Base-by-base conservation (phyloP, 2,888 invertebrate species). In the Lampropteryx suffumata region DNA sequence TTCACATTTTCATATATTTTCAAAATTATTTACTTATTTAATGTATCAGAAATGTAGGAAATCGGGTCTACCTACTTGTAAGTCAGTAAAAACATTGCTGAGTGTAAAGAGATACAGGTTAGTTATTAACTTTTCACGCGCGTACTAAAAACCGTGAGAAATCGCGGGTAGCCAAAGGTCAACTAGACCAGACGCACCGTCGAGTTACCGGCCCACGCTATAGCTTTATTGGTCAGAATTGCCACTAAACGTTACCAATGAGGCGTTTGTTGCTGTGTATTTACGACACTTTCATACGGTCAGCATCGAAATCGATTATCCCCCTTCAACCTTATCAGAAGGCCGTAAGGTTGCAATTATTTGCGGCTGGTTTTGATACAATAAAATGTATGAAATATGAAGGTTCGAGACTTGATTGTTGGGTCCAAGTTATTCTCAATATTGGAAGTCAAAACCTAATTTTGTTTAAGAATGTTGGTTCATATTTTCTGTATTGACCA, bases 171-270 rank as follows among this genome's bases (percentile, higher is more conserved):
- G 57, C 46, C 55, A 60, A 51, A 65, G 85, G 67, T 80, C 84
- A 65, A 50, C 42, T 26, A 57, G 36, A 56, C 41, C 33, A 62
- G 62, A 59, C 59, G 60, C 59, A 61, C 65, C 83, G 84, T 71
- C 72, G 65, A 66, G 65, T 75, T 78, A 67, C 57, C 76, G 58
- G 68, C 89, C 89, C 82, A 89, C 89, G 84, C 84, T 65, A 62
- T 73, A 77, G 75, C 82, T 88, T 89, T 89, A 90, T 89, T 86
- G 87, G 82, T 72, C 75, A 71, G 79, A 89, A 89, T 90, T 89
- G 86, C 80, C 72, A 80, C 82, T 90, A 90, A 89, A 89, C 82
- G 88, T 77, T 89, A 82, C 84, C 86, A 87, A 86, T 86, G 87
- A 85, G 82, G 72, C 82, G 77, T 81, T 81, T 81, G 81, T 84